A percentile compares a stretch with the other conserved stretches of the same genome.
phyloP scores from a whole-genome alignment of 2,888 invertebrate species.

The Fragum fragum region DNA sequence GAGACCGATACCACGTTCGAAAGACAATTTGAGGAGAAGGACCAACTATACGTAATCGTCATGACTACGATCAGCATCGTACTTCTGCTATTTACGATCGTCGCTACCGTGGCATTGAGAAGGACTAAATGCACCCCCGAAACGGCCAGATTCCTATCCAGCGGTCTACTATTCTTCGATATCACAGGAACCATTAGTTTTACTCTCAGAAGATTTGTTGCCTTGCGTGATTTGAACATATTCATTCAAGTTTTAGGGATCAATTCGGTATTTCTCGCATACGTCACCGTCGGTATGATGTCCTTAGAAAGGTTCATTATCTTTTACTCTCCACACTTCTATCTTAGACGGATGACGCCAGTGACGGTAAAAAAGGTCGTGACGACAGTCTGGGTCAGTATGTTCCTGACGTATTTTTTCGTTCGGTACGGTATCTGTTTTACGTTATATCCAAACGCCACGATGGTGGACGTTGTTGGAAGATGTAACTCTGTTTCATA shows the following conservation, averaged over 20 bases:
- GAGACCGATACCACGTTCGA: neutral
- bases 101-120: slow-evolving; percentile 13
- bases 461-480: slow-evolving; percentile 39
- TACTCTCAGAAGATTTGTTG: slow-evolving; percentile 40
- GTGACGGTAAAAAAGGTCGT: slow-evolving; percentile 16
- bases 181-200: slow-evolving; percentile 31
- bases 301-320: slow-evolving; percentile 47
- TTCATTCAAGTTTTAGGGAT: slow-evolving; percentile 37
- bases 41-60: neutral
- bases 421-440: slow-evolving; percentile 38
- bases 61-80: slow-evolving; percentile 15
- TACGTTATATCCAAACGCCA: neutral
- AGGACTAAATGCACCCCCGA: slow-evolving; percentile 18
- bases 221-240: slow-evolving; percentile 31
- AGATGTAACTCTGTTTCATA: slow-evolving; percentile 33
- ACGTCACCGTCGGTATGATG: slow-evolving; percentile 47
- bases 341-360: slow-evolving; percentile 24
- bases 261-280: slow-evolving; percentile 34
- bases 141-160: slow-evolving; percentile 42
- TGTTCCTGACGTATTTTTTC: slow-evolving; percentile 27
- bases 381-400: slow-evolving; percentile 27
- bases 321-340: slow-evolving; percentile 42
- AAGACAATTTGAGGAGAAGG: neutral
- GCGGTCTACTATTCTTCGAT: slow-evolving; percentile 42
- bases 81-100: slow-evolving; percentile 8